A percentile compares a stretch with the other conserved stretches of the same genome.
These are phyloP conservation scores for Hydropsyche tenuis DNA, from an alignment of 1,140 invertebrate genomes.

Conservation along the genomic window DNA sequence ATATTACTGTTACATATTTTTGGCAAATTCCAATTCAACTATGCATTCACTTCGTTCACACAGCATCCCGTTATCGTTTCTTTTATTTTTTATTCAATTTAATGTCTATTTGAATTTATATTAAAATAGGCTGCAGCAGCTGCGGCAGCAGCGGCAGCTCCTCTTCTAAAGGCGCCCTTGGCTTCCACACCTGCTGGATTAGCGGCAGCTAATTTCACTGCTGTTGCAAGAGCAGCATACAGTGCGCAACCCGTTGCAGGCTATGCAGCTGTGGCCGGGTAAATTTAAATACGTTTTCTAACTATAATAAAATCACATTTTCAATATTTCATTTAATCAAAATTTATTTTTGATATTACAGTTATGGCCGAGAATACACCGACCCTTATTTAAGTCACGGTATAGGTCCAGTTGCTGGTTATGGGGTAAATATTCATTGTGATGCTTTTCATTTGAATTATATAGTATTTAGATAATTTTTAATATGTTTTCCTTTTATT, in stretches of 20 bases:
- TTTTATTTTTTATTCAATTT: too few relatives aligned
- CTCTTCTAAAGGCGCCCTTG: conserved; percentile 72
- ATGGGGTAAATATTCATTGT: conserved; percentile 81
- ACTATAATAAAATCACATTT: too few relatives aligned
- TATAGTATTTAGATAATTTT: neutral
- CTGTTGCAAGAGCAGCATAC: conserved; percentile 80
- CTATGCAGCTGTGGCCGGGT: conserved; percentile 65
- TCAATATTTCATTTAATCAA: conserved; percentile 1
- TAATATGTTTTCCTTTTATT: conserved; percentile 39
- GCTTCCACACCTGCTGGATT: conserved; percentile 68
- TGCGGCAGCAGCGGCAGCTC: conserved; percentile 71
- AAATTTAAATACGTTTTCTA: conserved; percentile 47
- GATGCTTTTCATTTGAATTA: neutral
- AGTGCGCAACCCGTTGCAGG: conserved; percentile 75
- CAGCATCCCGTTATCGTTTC: too few relatives aligned
- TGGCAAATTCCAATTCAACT: too few relatives aligned
- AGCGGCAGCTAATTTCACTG: conserved; percentile 77
- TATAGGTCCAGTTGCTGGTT: conserved; percentile 94
- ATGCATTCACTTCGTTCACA: too few relatives aligned
- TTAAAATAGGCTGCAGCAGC: conserved; percentile 59
- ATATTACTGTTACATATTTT: neutral
- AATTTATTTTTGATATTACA: conserved; percentile 56
- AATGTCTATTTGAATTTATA: conserved; percentile 12
- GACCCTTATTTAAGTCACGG: conserved; percentile 95
- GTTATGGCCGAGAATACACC: conserved; percentile 89